Conservation (phyloP, 2,797 vertebrate genomes). For the Eulemur mongoz region DNA sequence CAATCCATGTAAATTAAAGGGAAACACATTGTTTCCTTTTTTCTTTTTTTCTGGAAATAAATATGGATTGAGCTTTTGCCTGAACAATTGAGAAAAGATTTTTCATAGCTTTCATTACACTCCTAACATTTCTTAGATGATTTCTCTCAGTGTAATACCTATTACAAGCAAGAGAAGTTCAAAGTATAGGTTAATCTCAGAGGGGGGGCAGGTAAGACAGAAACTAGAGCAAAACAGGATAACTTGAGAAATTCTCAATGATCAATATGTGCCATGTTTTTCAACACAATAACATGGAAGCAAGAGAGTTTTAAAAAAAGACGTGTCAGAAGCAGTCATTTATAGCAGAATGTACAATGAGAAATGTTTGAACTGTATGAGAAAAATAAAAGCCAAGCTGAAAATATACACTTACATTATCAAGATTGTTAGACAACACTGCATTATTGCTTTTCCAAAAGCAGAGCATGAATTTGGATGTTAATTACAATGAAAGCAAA, state of each 20-base stretch:
- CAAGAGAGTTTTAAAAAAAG: slow-evolving; percentile 14
- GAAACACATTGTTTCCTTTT: background rate
- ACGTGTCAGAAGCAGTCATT: slow-evolving; percentile 49
- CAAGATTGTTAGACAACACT: slow-evolving; percentile 71
- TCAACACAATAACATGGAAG: slow-evolving; percentile 55
- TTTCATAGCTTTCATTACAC: slow-evolving; percentile 1
- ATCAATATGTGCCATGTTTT: slow-evolving; percentile 21
- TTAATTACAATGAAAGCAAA: slow-evolving; percentile 76
- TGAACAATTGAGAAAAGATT: slow-evolving; percentile 40
- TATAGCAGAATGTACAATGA: slow-evolving; percentile 39
- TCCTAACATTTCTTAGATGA: background rate
- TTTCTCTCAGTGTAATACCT: background rate
- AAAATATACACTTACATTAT: slow-evolving; percentile 61
- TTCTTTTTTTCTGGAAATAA: slow-evolving; percentile 21
- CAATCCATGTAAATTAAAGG: slow-evolving; percentile 44
- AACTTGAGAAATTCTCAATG: slow-evolving; percentile 46
- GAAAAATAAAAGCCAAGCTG: slow-evolving; percentile 29
- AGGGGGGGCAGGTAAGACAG: background rate
- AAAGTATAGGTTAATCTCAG: slow-evolving; percentile 43
- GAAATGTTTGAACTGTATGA: slow-evolving; percentile 45
- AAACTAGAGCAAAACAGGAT: background rate
- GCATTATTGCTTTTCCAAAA: slow-evolving; percentile 66
- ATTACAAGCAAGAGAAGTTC: slow-evolving; percentile 23
- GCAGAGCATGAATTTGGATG: slow-evolving; percentile 62
- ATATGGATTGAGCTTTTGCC: background rate